These are phyloP conservation scores for Channa striata DNA, from an alignment of 2,797 vertebrate genomes.

Conservation along the genomic window DNA sequence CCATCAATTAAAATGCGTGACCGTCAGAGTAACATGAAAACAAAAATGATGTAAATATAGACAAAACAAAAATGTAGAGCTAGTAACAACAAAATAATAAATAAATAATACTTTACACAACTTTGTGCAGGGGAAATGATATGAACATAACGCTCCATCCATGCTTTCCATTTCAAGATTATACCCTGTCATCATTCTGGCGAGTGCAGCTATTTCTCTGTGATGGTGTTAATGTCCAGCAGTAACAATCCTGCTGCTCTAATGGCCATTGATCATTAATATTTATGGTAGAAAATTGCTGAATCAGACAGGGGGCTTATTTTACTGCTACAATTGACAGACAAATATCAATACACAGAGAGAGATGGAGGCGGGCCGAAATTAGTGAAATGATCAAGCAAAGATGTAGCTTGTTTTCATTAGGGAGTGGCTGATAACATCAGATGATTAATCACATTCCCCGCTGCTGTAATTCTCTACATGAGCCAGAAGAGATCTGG, in stretches of 20 bases:
- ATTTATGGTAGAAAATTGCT: slow-evolving; percentile 67
- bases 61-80: neutral
- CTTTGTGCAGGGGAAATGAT: slow-evolving; percentile 17
- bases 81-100: slow-evolving; percentile 1
- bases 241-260: slow-evolving; percentile 27
- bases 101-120: slow-evolving; percentile 4
- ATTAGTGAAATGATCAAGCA: slow-evolving; percentile 63
- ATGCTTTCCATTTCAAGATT: slow-evolving; percentile 38
- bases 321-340: slow-evolving; percentile 62
- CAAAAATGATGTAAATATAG: slow-evolving; percentile 1
- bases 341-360: slow-evolving; percentile 64
- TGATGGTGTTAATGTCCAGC: slow-evolving; percentile 40
- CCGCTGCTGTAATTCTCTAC: slow-evolving; percentile 52
- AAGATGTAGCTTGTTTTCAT: slow-evolving; percentile 69
- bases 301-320: slow-evolving; percentile 62
- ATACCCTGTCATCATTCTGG: slow-evolving; percentile 44
- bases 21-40: slow-evolving; percentile 5
- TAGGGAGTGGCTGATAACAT: slow-evolving; percentile 69
- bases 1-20: slow-evolving; percentile 27
- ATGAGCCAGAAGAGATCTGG: slow-evolving; percentile 47
- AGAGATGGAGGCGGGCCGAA: slow-evolving; percentile 37
- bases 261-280: slow-evolving; percentile 63
- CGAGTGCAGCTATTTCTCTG: slow-evolving; percentile 49
- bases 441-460: slow-evolving; percentile 67
- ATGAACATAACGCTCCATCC: slow-evolving; percentile 5